Percentiles rank a stretch among this genome's conserved stretches.
Evolutionary conservation across 2,113 vertebrate species (phyloP).

Genomic region (Pristiophorus japonicus): DNA sequence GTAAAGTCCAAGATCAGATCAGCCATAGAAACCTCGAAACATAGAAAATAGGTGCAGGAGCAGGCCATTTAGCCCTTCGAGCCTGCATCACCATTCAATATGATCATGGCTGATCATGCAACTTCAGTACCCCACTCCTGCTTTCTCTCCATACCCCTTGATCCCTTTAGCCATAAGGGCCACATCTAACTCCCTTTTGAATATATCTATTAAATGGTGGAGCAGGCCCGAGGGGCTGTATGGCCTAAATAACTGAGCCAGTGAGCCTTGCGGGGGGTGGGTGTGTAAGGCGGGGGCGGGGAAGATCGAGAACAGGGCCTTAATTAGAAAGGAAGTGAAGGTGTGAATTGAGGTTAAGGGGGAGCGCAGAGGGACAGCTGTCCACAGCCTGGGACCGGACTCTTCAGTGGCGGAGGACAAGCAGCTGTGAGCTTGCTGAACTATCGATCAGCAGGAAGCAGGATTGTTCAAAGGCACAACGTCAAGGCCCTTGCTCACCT

Average conservation of each 20-base stretch:
- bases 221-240: too few relatives aligned
- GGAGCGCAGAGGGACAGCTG: neutral
- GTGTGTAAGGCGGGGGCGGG: neutral
- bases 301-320: neutral
- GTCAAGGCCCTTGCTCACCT: neutral
- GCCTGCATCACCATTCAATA: too few relatives aligned
- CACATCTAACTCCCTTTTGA: too few relatives aligned
- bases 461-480: neutral
- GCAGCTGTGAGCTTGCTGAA: neutral
- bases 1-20: too few relatives aligned
- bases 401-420: neutral
- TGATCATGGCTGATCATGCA: too few relatives aligned
- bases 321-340: neutral
- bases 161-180: too few relatives aligned
- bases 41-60: too few relatives aligned
- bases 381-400: neutral
- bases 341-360: neutral
- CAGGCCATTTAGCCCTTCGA: too few relatives aligned
- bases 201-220: too few relatives aligned
- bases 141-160: too few relatives aligned
- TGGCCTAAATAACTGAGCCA: neutral
- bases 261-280: neutral
- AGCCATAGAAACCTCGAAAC: too few relatives aligned
- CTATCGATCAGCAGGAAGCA: neutral
- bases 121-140: too few relatives aligned